Percentiles rank a stretch among this genome's conserved stretches.
Evolutionary conservation across 2,797 vertebrate species (phyloP).

Genomic region (Rhadinocentrus ornatus): DNA sequence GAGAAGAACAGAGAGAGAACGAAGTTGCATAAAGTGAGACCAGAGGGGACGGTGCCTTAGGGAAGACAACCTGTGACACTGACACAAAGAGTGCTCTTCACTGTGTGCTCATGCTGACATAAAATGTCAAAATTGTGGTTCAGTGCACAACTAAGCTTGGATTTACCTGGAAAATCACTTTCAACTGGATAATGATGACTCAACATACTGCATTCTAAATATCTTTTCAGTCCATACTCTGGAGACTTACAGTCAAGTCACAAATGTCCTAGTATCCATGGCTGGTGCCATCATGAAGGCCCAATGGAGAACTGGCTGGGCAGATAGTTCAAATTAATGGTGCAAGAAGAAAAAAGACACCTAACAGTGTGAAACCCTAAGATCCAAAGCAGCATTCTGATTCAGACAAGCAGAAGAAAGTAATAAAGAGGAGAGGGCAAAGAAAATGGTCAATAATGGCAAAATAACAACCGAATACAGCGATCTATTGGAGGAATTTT

Average conservation of each 20-base stretch:
- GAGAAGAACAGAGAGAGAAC: slow-evolving; percentile 52
- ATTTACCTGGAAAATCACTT: slow-evolving; percentile 74
- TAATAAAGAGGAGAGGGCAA: not conserved
- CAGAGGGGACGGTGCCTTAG: slow-evolving; percentile 72
- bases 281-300: slow-evolving; percentile 69
- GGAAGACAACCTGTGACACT: slow-evolving; percentile 73
- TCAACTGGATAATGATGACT: slow-evolving; percentile 79
- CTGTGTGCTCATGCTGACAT: slow-evolving; percentile 74
- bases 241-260: slow-evolving; percentile 75
- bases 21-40: slow-evolving; percentile 71
- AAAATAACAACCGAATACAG: not conserved
- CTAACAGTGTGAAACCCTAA: slow-evolving; percentile 28
- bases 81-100: slow-evolving; percentile 73
- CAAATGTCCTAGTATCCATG: slow-evolving; percentile 72
- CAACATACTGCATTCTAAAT: slow-evolving; percentile 32
- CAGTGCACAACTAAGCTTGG: slow-evolving; percentile 61
- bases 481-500: slow-evolving; percentile 1
- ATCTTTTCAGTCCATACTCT: slow-evolving; percentile 13
- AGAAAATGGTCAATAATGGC: not conserved
- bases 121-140: slow-evolving; percentile 58
- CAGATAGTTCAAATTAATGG: slow-evolving; percentile 70
- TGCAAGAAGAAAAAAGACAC: slow-evolving; percentile 43
- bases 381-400: slow-evolving; percentile 7
- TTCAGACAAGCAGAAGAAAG: slow-evolving; percentile 2
- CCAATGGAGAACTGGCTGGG: slow-evolving; percentile 71